These are phyloP conservation scores for Sebastolobus alascanus DNA, from an alignment of 2,797 vertebrate species.

Conservation along the genomic window DNA sequence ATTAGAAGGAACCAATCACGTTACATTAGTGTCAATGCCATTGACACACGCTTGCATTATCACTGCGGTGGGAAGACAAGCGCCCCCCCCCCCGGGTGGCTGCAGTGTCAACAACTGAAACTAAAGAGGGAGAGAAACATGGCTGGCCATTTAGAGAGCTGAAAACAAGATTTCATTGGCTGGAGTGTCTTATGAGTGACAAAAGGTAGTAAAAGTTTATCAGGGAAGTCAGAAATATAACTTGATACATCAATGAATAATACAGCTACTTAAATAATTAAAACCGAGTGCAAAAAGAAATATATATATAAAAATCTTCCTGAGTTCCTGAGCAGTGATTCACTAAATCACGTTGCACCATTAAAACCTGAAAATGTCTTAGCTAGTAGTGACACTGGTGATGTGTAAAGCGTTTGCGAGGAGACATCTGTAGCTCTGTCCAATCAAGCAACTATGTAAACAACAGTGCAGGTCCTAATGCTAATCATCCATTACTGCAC, in stretches of 20 bases:
- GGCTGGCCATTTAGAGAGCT: conserved; percentile 23
- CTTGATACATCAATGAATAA: neutral
- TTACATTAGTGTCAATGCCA: conserved; percentile 63
- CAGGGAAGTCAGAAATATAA: neutral
- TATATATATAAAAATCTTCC: no score
- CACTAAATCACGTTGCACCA: neutral
- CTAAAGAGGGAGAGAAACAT: neutral
- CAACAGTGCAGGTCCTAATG: neutral
- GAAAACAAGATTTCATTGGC: conserved; percentile 3
- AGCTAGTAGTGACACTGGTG: no score
- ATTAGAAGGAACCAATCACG: conserved; percentile 65
- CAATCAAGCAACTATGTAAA: neutral
- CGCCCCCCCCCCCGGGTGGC: conserved; percentile 14
- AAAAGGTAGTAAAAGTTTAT: neutral
- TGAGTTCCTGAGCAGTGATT: no score
- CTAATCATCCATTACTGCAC: neutral
- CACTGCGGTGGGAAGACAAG: conserved; percentile 30
- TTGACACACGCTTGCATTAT: conserved; percentile 47
- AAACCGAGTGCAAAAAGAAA: neutral
- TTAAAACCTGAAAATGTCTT: neutral
- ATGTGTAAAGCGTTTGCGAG: neutral
- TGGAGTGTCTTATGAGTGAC: neutral
- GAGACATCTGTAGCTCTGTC: neutral
- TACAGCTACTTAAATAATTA: neutral
- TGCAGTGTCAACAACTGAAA: conserved; percentile 25